Base-by-base conservation (phyloP, 2,888 invertebrate genomes). In the Halocaridina rubra region DNA sequence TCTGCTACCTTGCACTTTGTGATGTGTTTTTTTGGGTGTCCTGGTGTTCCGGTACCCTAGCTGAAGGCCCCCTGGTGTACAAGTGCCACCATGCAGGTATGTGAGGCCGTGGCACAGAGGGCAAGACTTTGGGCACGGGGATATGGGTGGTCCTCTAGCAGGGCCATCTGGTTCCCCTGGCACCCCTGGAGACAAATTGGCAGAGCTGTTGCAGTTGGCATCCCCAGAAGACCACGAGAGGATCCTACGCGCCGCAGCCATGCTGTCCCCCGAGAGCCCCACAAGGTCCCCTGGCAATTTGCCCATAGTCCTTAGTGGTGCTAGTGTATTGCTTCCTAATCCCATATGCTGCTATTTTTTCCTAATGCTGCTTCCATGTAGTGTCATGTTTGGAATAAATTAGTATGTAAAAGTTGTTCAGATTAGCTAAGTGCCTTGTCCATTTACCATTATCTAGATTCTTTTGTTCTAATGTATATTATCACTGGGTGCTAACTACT, bases 151-250 rank as follows among this genome's bases (percentile, higher is more conserved):
- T 72, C 79, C 79, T 78, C 74, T 79, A 46, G 84, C 74, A 39
- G 84, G 84, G 74, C 78, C 81, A 16, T 80, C 85, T 33, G 85
- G 85, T 57, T 81, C 85, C 78, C 85, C 85, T 39, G 80, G 80
- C 53, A 80, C 85, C 72, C 81, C 80, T 24, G 85, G 81, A 69
- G 85, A 81, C 85, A 85, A 81, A 77, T 75, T 85, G 85, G 85
- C 81, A 61, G 85, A 85, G 81, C 81, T 85, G 64, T 24, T 85
- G 77, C 85, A 85, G 78, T 67, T 85, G 85, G 80, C 85, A 30
- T 85, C 85, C 64, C 85, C 85, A 13, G 85, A 85, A 78, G 85
- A 85, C 85, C 85, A 85, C 77, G 85, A 85, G 77, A 76, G 81
- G 72, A 81, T 85, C 79, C 85, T 85, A 24, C 81, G 85, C 29